Percentiles rank a stretch among this genome's conserved stretches.
Evolutionary conservation across 1,140 invertebrate genomes (phyloP).

Genomic region (Galleria mellonella): DNA sequence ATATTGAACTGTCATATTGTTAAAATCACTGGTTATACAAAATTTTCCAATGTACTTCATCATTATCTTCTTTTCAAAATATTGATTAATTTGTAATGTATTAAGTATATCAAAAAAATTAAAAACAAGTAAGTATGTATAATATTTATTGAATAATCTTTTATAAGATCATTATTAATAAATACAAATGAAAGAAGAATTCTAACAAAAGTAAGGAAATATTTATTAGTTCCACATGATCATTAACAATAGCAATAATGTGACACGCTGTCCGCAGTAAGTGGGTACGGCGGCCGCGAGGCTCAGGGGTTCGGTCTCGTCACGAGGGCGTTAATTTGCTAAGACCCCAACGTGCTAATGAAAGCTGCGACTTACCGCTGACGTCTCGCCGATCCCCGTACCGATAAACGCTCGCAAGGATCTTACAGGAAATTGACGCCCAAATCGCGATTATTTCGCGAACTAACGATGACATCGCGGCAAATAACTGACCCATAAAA

Average conservation of each 20-base stretch:
- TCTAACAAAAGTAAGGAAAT: not conserved
- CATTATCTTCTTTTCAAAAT: too few relatives aligned
- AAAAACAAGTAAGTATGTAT: too few relatives aligned
- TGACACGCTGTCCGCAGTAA: constrained; percentile 23
- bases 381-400: constrained; percentile 44
- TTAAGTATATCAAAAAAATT: too few relatives aligned
- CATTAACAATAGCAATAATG: constrained; percentile 35
- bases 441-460: constrained; percentile 30
- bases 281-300: constrained; percentile 11
- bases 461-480: constrained; percentile 29
- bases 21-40: too few relatives aligned
- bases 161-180: too few relatives aligned
- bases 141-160: too few relatives aligned
- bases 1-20: too few relatives aligned
- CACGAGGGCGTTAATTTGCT: constrained; percentile 68
- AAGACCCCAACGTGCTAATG: constrained; percentile 60
- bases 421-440: constrained; percentile 61
- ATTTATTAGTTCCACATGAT: constrained; percentile 10
- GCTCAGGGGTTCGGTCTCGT: constrained; percentile 26
- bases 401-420: constrained; percentile 52
- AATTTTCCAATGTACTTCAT: too few relatives aligned
- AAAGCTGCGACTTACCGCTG: constrained; percentile 56
- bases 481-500: not conserved
- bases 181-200: too few relatives aligned
- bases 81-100: too few relatives aligned